Base-by-base conservation (phyloP, 2,797 vertebrate species). In the Morus bassanus region DNA sequence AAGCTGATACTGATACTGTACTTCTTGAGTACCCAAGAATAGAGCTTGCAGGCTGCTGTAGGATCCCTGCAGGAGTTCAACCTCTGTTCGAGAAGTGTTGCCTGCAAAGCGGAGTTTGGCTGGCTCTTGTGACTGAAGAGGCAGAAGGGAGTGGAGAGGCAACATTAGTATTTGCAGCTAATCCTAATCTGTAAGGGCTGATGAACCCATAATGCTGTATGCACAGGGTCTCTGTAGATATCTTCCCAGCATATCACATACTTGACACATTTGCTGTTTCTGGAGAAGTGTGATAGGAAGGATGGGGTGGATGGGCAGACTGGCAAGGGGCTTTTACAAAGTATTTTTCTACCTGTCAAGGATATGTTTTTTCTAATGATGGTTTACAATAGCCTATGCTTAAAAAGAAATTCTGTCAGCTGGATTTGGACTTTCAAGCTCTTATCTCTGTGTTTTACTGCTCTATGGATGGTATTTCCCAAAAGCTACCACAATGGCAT, bases 281-380 rank as follows among this genome's bases (percentile, higher is more conserved):
- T 81, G 53, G 25, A 51, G 9, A 70, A 54, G 11, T 1, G 28
- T 27, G 22, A 31, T 9, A 67, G 16, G 18, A 80, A 80, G 7
- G 3, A 8, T 46, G 21, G 11, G 7, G 3, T 46, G 25, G 15
- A 30, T 59, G 25, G 11, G 11, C 37, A 79, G 24, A 12, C 10
- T 72, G 53, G 19, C 33, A 68, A 57, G 5, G 0, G 2, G 0
- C 24, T 82, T n/a, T 60, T 80, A 30, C 10, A 9, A 25, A 31
- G 33, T 57, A 57, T 57, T 91, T 54, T 88, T 63, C 21, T 46
- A 69, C 30, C 30, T n/a, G 6, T 28, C 46, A 13, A 50, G 35
- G 30, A 24, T 39, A 25, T 11, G 2, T 6, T 59, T 60, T 61
- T 68, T 63, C 15, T 79, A 70, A 68, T 50, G 31, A 22, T 45